Conservation (phyloP, 2,113 vertebrate genomes). For the Nipponia nippon region DNA sequence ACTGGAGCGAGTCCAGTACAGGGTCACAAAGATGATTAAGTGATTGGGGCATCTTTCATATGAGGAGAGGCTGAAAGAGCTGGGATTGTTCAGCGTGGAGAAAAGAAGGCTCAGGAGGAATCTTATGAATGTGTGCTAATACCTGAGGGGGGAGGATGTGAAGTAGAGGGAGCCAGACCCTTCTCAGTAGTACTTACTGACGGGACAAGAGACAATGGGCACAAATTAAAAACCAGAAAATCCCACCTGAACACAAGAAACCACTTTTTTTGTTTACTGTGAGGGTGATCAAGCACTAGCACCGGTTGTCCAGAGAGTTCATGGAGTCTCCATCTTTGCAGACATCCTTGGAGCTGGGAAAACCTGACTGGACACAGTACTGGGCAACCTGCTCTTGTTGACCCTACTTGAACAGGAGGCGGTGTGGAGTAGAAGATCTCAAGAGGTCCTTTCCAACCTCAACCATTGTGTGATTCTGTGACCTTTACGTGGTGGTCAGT, state of each 20-base stretch:
- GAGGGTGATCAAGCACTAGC: neutral
- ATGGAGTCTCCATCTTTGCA: neutral
- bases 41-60: neutral
- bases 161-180: neutral
- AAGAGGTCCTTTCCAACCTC: neutral
- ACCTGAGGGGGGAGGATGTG: fast-evolving
- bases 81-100: neutral
- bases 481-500: neutral
- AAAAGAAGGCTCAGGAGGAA: neutral
- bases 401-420: neutral
- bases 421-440: neutral
- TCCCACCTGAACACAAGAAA: neutral
- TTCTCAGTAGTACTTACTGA: neutral
- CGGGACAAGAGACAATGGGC: neutral
- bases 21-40: neutral
- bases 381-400: neutral
- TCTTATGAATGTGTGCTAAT: neutral
- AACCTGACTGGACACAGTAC: neutral
- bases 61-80: neutral
- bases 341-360: neutral
- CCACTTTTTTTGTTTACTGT: neutral
- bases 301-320: neutral
- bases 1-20: fast-evolving
- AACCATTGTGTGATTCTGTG: neutral
- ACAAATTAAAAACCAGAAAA: neutral